Percentiles rank a stretch among this genome's conserved stretches.
Evolutionary conservation across 2,888 invertebrate species (phyloP).

Genomic region (Brachyptera risi): DNA sequence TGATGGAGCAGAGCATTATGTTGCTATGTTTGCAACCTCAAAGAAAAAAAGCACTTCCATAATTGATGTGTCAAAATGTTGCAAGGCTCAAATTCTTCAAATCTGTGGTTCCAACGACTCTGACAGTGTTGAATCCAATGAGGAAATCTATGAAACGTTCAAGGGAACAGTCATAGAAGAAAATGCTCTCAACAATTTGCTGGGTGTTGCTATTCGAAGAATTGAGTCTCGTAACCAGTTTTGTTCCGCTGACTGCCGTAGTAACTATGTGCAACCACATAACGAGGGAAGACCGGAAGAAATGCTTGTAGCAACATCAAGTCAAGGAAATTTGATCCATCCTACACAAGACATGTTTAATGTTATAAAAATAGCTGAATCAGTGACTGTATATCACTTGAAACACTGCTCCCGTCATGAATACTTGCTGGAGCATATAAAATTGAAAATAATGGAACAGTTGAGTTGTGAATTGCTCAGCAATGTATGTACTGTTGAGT

Average conservation of each 20-base stretch:
- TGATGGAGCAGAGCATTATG: neutral
- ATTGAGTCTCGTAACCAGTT: neutral
- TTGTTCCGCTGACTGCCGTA: neutral
- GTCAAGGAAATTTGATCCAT: neutral
- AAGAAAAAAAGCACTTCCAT: no score
- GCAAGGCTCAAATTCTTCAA: no score
- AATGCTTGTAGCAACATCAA: neutral
- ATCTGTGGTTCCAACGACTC: no score
- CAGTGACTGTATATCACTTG: neutral
- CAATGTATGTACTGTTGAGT: neutral
- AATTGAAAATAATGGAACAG: no score
- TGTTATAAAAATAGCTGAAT: neutral
- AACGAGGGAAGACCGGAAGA: neutral
- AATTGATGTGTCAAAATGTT: no score
- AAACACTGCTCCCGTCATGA: neutral
- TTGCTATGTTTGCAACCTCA: neutral
- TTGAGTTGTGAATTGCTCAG: no score
- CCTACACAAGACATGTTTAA: neutral
- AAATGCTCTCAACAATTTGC: neutral
- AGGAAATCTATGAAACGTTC: neutral
- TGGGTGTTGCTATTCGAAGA: neutral
- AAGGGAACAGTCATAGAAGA: neutral
- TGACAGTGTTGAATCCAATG: neutral
- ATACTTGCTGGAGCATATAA: no score
- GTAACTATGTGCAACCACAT: neutral